Evolutionary conservation across 2,113 vertebrate species (phyloP).

Genomic region (Ploceus nigricollis): DNA sequence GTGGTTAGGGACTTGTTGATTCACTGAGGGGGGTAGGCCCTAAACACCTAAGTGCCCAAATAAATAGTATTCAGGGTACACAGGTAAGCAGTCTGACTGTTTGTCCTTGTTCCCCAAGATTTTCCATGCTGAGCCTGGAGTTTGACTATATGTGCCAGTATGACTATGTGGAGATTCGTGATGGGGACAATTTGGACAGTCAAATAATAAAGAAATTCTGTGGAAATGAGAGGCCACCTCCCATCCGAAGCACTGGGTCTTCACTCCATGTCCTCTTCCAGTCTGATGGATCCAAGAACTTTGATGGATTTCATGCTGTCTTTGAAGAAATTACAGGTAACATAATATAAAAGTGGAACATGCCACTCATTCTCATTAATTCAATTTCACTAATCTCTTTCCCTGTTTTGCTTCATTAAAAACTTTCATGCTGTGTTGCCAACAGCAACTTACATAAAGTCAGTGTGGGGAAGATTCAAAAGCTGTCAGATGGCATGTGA

Average conservation of each 20-base stretch:
- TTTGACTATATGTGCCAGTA: constrained; percentile 94
- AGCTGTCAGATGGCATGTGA: background rate
- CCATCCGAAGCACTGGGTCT: constrained; percentile 84
- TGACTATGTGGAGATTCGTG: constrained; percentile 91
- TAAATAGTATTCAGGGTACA: background rate
- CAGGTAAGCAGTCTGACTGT: background rate
- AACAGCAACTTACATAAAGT: background rate
- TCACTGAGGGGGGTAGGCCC: background rate
- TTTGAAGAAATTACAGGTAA: constrained; percentile 95
- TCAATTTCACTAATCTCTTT: background rate
- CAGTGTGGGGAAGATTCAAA: background rate
- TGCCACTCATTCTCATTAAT: background rate
- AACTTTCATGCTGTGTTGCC: constrained; percentile 12
- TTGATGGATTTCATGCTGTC: constrained; percentile 91
- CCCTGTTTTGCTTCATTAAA: constrained; percentile 34
- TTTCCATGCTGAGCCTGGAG: constrained; percentile 95
- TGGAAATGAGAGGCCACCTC: constrained; percentile 86
- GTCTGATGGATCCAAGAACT: constrained; percentile 96
- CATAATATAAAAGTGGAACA: background rate
- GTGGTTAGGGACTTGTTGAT: background rate
- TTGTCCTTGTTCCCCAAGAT: constrained; percentile 69
- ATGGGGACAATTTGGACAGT: constrained; percentile 86
- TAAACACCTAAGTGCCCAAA: background rate
- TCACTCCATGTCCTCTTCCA: constrained; percentile 91
- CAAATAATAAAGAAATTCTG: constrained; percentile 89